Percentiles rank a stretch among this genome's conserved stretches.
These are phyloP conservation scores for Manduca sexta DNA, from an alignment of 1,140 invertebrate genomes.

Conservation along the genomic window DNA sequence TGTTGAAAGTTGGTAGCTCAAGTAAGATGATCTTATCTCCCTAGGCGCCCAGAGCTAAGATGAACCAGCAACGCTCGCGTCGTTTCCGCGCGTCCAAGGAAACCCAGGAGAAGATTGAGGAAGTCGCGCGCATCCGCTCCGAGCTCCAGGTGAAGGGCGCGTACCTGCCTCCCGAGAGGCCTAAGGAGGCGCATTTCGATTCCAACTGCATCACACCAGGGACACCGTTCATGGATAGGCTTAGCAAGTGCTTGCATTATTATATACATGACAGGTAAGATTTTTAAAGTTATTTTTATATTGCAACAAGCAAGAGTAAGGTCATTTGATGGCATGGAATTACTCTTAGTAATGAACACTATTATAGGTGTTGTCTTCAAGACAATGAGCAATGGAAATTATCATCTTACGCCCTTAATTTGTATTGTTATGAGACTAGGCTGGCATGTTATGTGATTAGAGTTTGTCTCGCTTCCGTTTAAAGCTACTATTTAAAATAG, in stretches of 20 bases:
- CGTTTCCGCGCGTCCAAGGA: conserved; percentile 98
- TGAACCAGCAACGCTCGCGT: conserved; percentile 99
- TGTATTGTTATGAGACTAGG: no score
- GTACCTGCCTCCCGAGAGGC: conserved; percentile 90
- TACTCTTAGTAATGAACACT: no score
- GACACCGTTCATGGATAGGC: conserved; percentile 97
- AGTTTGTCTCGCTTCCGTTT: no score
- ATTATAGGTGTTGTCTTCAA: no score
- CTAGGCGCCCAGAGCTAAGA: conserved; percentile 96
- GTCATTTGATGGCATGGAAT: no score
- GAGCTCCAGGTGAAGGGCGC: conserved; percentile 84
- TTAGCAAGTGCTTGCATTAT: conserved; percentile 96
- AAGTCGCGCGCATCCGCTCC: conserved; percentile 85
- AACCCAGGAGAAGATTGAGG: conserved; percentile 89
- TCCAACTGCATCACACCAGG: conserved; percentile 99
- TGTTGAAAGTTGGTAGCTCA: not conserved
- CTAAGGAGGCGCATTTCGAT: conserved; percentile 95
- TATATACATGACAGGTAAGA: conserved; percentile 90
- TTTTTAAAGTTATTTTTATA: not conserved
- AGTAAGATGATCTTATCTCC: not conserved
- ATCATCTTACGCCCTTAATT: no score
- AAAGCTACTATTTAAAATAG: no score
- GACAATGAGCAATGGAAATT: no score
- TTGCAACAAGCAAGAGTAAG: no score
- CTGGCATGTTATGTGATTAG: no score